A percentile compares a stretch with the other conserved stretches of the same genome.
These are phyloP conservation scores for Corydoras sp. DNA, from an alignment of 2,113 vertebrate species.

Conservation along the genomic window DNA sequence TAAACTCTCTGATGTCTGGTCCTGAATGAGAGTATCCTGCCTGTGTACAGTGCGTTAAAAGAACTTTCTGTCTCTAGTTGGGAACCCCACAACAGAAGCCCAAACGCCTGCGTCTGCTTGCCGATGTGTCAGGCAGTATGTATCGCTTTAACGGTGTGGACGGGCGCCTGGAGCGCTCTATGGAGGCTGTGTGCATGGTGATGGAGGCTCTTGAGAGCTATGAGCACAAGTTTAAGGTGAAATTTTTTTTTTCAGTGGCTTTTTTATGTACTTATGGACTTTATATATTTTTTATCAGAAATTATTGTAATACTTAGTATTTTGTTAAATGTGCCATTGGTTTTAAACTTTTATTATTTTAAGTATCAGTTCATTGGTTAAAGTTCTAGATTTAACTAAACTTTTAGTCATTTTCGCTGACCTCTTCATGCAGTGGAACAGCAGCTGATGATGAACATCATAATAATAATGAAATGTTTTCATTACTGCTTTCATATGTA, in stretches of 20 bases:
- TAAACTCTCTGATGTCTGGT: not conserved
- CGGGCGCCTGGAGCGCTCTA: constrained; percentile 84
- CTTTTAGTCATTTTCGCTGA: no score
- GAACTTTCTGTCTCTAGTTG: constrained; percentile 57
- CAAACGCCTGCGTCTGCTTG: constrained; percentile 82
- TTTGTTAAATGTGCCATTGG: no score
- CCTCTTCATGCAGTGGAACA: no score
- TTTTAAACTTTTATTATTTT: no score
- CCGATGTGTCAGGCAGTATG: constrained; percentile 93
- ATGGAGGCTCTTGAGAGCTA: constrained; percentile 95
- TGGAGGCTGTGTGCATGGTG: constrained; percentile 96
- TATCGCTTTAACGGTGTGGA: constrained; percentile 95
- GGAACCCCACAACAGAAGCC: constrained; percentile 90
- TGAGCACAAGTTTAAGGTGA: constrained; percentile 95
- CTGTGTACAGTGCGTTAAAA: not conserved
- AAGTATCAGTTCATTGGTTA: no score
- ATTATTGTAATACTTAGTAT: no score
- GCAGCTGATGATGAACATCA: no score
- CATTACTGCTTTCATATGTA: no score
- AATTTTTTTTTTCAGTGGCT: not conserved
- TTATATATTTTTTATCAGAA: no score
- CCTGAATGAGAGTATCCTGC: not conserved
- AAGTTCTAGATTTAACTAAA: no score
- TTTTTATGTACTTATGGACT: not conserved
- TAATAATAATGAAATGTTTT: no score